Evolutionary conservation across 2,888 invertebrate species (phyloP), one percentile per base, ranked within the genome.

Genomic region (Mesoligia furuncula): DNA sequence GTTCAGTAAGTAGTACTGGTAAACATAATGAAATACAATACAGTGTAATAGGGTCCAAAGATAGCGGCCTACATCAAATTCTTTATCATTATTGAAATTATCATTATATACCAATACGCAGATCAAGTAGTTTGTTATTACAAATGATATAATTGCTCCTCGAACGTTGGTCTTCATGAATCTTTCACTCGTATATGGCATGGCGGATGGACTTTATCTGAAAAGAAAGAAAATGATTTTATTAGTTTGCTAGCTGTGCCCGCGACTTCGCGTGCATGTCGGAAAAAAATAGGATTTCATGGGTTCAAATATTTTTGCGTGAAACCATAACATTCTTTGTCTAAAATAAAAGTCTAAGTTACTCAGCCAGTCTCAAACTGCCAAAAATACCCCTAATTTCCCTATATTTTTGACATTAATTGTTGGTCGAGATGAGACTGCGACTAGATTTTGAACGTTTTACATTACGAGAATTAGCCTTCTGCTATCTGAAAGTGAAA

Each of bases 21-120:
- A 39, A 17, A 77, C 9, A 48, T 67, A 59, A 15, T 59, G 77
- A 59, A 39, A 77, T 15, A 77, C 15, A 31, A 77, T 48, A 59
- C 77, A 77, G 27, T 77, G 67, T 13, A 59, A 4, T 0, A 77
- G 31, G 1, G 31, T 51, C 77, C 27, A 76, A 6, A 76, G 4
- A 13, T 0, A 39, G 31, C n/a, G 48, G 9, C 1, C 0, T 20
- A 9, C 0, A 45, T 48, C 20, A 36, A 77, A 39, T 59, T 24
- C 0, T 1, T 48, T n/a, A 11, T 77, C 4, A 67, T 48, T 7
- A 39, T 48, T 48, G 0, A 59, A 39, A 77, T 59, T 2, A 51
- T 11, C 8, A 31, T 59, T 17, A 15, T 39, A 68, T 2, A 20
- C 0, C 0, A 31, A 15, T n/a, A 0, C 0, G 31, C 77, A 31